Percentiles rank a stretch among this genome's conserved stretches.
Evolutionary conservation across 2,888 invertebrate species (phyloP).

Genomic region (Sisyra terminalis): DNA sequence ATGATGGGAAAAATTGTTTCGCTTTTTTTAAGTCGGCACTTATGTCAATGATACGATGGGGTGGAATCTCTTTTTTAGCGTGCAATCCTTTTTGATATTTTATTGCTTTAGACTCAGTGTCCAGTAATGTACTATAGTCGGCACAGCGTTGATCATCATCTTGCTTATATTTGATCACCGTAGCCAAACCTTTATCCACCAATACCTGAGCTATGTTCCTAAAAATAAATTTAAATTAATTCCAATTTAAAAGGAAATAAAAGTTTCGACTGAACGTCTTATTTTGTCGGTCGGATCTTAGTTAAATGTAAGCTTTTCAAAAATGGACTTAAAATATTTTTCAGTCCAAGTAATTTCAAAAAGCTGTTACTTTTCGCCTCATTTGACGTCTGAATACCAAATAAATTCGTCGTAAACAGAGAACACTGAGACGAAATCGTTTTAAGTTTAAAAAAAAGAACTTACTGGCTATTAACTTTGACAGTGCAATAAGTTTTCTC

Average conservation of each 20-base stretch:
- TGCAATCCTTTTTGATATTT: slow-evolving; percentile 73
- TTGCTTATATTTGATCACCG: slow-evolving; percentile 82
- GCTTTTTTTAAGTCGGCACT: slow-evolving; percentile 66
- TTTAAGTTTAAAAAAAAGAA: too few relatives aligned
- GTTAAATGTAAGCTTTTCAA: background rate
- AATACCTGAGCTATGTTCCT: slow-evolving; percentile 90
- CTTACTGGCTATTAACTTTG: slow-evolving; percentile 30
- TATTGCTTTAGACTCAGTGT: slow-evolving; percentile 84
- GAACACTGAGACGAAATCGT: too few relatives aligned
- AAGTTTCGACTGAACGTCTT: too few relatives aligned
- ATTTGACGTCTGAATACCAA: too few relatives aligned
- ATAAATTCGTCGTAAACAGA: too few relatives aligned
- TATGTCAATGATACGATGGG: slow-evolving; percentile 78
- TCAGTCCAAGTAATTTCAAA: background rate
- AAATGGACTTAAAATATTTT: background rate
- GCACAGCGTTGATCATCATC: slow-evolving; percentile 94
- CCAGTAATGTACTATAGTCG: slow-evolving; percentile 79
- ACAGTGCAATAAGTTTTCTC: slow-evolving; percentile 95
- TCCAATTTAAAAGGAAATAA: too few relatives aligned
- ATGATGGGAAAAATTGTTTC: slow-evolving; percentile 83
- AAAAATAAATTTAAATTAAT: slow-evolving; percentile 13
- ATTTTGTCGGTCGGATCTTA: too few relatives aligned
- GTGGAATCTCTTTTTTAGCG: slow-evolving; percentile 72
- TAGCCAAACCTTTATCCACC: slow-evolving; percentile 81
- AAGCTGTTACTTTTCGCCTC: too few relatives aligned